These are phyloP conservation scores for Antechinus stuartii DNA, from an alignment of 2,113 vertebrate genomes.

Conservation along the genomic window DNA sequence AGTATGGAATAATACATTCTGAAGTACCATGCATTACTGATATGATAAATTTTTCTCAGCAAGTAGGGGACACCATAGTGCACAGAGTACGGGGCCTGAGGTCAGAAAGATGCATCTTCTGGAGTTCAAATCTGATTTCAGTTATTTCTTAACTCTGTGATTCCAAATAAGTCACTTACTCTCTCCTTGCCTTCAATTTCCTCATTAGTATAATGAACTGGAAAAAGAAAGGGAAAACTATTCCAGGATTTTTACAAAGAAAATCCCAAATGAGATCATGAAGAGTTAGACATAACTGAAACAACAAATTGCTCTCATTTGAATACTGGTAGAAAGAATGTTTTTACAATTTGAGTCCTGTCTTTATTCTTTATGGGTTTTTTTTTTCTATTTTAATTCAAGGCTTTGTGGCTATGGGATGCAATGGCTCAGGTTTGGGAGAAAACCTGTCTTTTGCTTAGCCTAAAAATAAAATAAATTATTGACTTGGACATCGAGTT, in stretches of 20 bases:
- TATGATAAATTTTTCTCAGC: neutral
- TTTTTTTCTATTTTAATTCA: neutral
- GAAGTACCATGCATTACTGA: neutral
- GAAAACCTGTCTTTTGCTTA: neutral
- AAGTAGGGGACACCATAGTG: neutral
- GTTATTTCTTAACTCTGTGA: neutral
- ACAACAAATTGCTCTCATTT: neutral
- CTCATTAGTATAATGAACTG: neutral
- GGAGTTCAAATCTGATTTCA: neutral
- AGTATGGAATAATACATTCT: neutral
- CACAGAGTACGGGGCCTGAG: neutral
- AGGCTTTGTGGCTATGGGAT: neutral
- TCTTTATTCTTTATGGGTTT: too few species aligned
- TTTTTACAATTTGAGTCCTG: too few species aligned
- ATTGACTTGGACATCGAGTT: neutral
- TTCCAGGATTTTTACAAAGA: neutral
- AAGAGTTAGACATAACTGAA: neutral
- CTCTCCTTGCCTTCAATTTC: neutral
- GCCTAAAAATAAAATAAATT: neutral
- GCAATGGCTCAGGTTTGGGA: too few species aligned
- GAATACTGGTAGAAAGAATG: neutral
- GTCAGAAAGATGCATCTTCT: neutral
- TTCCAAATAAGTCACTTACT: neutral
- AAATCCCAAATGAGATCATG: neutral
- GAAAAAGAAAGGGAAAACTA: neutral